Conservation (phyloP, 2,113 vertebrate genomes). For the Madoqua kirkii region DNA sequence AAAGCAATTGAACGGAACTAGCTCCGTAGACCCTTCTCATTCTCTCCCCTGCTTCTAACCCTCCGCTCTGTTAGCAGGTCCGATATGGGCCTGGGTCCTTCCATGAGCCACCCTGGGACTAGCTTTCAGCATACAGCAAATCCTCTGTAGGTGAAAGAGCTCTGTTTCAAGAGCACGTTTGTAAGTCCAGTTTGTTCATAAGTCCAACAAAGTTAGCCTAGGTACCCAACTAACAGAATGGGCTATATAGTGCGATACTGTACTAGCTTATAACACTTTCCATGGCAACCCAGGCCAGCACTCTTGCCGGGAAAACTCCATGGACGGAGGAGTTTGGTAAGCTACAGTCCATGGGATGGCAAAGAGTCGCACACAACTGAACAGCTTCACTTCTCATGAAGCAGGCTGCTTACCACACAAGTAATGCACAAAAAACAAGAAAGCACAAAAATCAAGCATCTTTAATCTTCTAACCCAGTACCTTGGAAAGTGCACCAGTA, state of each 20-base stretch:
- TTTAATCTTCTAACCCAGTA: neutral
- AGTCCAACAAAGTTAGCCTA: neutral
- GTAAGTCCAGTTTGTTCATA: neutral
- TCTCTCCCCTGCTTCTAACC: neutral
- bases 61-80: neutral
- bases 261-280: neutral
- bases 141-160: neutral
- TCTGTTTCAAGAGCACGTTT: neutral
- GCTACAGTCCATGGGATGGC: neutral
- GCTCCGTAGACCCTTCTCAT: accelerated
- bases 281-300: neutral
- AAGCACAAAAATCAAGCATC: neutral
- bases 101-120: accelerated
- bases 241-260: neutral
- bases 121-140: neutral
- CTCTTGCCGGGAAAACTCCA: neutral
- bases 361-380: neutral
- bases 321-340: neutral
- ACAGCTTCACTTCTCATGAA: neutral
- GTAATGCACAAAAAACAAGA: neutral
- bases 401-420: neutral
- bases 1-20: accelerated
- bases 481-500: accelerated
- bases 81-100: accelerated
- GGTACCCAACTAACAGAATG: neutral